A percentile compares a stretch with the other conserved stretches of the same genome.
These are phyloP conservation scores for Puffinus mauretanicus DNA, from an alignment of 2,113 vertebrate genomes.

Conservation along the genomic window DNA sequence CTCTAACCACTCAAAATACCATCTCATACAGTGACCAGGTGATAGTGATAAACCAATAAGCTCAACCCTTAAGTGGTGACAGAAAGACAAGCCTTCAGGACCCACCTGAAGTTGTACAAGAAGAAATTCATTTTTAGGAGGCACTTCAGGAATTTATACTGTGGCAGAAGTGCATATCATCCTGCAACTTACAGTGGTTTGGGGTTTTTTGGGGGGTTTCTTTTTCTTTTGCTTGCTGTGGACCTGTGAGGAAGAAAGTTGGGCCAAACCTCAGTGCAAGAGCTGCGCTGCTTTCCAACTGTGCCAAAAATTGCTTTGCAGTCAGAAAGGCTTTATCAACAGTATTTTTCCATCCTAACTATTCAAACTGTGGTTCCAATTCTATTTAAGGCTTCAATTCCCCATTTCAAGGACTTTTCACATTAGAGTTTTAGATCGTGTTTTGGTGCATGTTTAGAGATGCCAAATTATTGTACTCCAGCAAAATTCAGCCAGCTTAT, in stretches of 20 bases:
- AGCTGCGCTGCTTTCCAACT: neutral
- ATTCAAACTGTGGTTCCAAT: neutral
- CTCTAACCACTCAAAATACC: neutral
- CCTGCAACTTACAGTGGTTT: neutral
- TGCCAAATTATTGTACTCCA: neutral
- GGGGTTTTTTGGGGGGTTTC: no score
- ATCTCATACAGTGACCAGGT: neutral
- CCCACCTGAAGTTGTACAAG: neutral
- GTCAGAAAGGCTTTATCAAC: neutral
- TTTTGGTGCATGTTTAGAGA: neutral
- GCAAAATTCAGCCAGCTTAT: neutral
- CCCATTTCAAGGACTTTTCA: neutral
- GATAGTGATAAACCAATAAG: neutral
- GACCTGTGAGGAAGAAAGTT: neutral
- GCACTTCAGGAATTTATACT: neutral
- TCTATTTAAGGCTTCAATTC: neutral
- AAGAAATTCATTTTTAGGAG: neutral
- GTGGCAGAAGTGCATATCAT: neutral
- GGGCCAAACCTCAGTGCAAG: neutral
- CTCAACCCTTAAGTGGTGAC: neutral
- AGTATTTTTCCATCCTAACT: neutral
- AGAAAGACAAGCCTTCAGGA: constrained; percentile 2
- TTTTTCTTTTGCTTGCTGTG: neutral
- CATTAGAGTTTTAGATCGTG: neutral
- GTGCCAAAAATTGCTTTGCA: neutral